These are phyloP conservation scores for Lanistes nyassanus DNA, from an alignment of 1,140 invertebrate genomes.

Conservation along the genomic window DNA sequence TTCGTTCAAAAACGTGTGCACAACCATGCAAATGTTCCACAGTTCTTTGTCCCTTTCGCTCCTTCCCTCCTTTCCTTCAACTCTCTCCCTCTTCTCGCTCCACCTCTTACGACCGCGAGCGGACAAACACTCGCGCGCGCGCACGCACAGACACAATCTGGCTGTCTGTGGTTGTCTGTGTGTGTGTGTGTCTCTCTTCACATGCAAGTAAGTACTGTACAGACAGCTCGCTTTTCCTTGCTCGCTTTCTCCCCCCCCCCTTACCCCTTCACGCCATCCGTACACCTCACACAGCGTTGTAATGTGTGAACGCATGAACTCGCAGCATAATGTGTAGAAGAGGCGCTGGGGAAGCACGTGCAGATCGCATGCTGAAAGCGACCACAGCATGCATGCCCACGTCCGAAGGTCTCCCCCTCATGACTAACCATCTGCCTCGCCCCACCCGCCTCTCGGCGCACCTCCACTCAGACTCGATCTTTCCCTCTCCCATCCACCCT, in stretches of 20 bases:
- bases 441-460: not conserved
- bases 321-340: too few species aligned
- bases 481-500: not conserved
- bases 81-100: not conserved
- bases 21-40: too few species aligned
- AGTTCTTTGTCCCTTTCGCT: too few species aligned
- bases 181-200: not conserved
- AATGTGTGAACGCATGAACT: too few species aligned
- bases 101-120: not conserved
- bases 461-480: not conserved
- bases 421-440: not conserved
- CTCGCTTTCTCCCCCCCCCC: not conserved
- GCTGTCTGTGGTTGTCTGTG: not conserved
- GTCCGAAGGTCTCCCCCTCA: too few species aligned
- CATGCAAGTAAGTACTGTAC: not conserved
- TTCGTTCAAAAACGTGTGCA: too few species aligned
- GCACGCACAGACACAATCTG: conserved; percentile 10
- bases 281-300: not conserved
- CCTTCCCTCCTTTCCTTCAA: too few species aligned
- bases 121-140: conserved; percentile 1
- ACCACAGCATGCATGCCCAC: too few species aligned
- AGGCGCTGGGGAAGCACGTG: too few species aligned
- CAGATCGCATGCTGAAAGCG: too few species aligned
- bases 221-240: too few species aligned
- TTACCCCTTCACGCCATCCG: not conserved